Conservation (phyloP, 2,113 vertebrate species). For the Tragelaphus strepsiceros region DNA sequence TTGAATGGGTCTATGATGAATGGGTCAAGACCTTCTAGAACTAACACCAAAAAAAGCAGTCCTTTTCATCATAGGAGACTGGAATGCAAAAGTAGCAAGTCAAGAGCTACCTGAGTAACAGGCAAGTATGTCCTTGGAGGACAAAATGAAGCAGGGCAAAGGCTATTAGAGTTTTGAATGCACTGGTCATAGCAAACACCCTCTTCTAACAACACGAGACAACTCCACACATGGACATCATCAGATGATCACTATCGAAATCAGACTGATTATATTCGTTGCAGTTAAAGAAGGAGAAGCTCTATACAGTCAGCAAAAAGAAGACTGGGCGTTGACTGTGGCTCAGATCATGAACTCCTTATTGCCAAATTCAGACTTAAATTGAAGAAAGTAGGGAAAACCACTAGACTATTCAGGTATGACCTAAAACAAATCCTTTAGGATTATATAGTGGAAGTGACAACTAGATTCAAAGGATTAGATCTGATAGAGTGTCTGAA, state of each 20-base stretch:
- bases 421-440: neutral
- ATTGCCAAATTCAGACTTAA: neutral
- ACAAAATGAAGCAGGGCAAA: neutral
- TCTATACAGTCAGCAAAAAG: neutral
- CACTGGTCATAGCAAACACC: neutral
- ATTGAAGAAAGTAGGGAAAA: neutral
- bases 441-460: neutral
- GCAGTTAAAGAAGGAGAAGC: neutral
- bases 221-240: neutral
- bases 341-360: neutral
- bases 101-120: neutral
- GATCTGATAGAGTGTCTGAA: neutral
- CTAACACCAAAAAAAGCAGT: neutral
- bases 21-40: neutral
- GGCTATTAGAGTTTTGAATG: neutral
- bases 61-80: neutral
- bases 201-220: neutral
- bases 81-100: neutral
- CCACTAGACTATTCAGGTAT: neutral
- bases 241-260: neutral
- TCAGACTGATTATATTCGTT: neutral
- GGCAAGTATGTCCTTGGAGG: neutral
- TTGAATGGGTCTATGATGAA: neutral
- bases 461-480: neutral
- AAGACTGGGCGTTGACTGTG: neutral